These are phyloP conservation scores for Osmerus mordax DNA, from an alignment of 2,113 vertebrate genomes.

Conservation along the genomic window DNA sequence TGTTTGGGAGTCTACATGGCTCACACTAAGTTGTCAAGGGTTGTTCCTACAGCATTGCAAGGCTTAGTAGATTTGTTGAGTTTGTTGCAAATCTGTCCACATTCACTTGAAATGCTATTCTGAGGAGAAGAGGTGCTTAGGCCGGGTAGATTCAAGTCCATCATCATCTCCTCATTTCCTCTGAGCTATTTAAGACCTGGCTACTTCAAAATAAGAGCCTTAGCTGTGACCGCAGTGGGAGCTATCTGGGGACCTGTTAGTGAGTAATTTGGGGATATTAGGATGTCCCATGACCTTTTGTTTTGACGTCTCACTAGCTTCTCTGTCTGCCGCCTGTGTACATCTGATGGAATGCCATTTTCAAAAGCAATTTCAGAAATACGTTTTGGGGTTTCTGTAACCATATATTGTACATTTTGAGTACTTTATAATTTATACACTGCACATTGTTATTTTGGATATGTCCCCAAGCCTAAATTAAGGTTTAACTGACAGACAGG, in stretches of 20 bases:
- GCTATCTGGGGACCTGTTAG: slow-evolving; percentile 62
- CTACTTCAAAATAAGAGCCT: slow-evolving; percentile 57
- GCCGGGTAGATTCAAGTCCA: slow-evolving; percentile 61
- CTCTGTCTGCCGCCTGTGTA: slow-evolving; percentile 48
- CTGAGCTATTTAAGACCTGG: slow-evolving; percentile 63
- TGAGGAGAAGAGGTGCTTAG: slow-evolving; percentile 44
- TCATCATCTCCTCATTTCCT: slow-evolving; percentile 76
- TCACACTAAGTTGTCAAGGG: too few species aligned
- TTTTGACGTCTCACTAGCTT: slow-evolving; percentile 70
- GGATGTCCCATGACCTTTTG: slow-evolving; percentile 64
- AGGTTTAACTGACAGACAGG: slow-evolving; percentile 75
- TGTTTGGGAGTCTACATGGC: too few species aligned
- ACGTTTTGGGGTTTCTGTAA: slow-evolving; percentile 71
- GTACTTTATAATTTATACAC: slow-evolving; percentile 78
- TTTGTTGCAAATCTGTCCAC: slow-evolving; percentile 6
- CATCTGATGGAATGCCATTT: slow-evolving; percentile 67
- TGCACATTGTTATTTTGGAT: slow-evolving; percentile 78
- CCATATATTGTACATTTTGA: slow-evolving; percentile 77
- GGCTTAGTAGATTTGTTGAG: not conserved
- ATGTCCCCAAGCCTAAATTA: slow-evolving; percentile 77
- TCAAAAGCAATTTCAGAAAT: slow-evolving; percentile 59
- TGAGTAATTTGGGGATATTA: slow-evolving; percentile 66
- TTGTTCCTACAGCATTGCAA: not conserved
- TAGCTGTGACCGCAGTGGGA: slow-evolving; percentile 51
- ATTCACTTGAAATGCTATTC: slow-evolving; percentile 60